phyloP scores from a whole-genome alignment of 2,888 invertebrate genomes.

The Pristionchus maxplancki region DNA sequence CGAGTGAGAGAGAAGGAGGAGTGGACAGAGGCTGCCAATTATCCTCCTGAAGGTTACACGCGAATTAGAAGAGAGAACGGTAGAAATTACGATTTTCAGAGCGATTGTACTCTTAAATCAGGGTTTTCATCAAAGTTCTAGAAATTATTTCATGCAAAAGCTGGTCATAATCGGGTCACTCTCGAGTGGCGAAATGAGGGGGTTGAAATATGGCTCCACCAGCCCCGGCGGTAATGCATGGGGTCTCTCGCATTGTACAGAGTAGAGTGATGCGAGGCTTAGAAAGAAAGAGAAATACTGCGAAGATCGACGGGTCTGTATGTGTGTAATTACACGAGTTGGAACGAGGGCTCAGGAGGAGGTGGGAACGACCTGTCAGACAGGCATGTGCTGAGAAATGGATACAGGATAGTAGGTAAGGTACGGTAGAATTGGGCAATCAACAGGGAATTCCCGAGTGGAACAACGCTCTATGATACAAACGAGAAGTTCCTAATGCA shows the following conservation, averaged over 20 bases:
- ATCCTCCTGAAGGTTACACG: constrained; percentile 47
- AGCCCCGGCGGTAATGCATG: background rate
- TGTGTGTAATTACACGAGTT: constrained; percentile 39
- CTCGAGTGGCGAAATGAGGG: constrained; percentile 23
- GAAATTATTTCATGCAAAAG: background rate
- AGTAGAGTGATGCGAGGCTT: background rate
- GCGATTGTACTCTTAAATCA: background rate
- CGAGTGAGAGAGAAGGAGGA: background rate
- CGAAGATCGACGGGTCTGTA: constrained; percentile 16
- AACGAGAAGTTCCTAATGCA: constrained; percentile 27
- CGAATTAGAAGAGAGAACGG: constrained; percentile 36
- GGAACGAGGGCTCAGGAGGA: constrained; percentile 30
- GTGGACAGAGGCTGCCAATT: constrained; percentile 38
- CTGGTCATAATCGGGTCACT: background rate
- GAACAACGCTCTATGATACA: background rate
- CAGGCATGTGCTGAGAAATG: background rate
- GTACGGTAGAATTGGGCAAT: background rate
- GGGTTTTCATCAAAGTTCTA: background rate
- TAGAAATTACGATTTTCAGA: background rate
- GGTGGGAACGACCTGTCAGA: constrained; percentile 24
- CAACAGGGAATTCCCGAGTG: too few species aligned
- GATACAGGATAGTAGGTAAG: background rate
- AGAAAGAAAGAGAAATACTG: constrained; percentile 17
- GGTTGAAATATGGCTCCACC: constrained; percentile 10
- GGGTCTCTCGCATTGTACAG: constrained; percentile 28